These are phyloP conservation scores for Pipa parva DNA, from an alignment of 2,113 vertebrate species.

Conservation along the genomic window DNA sequence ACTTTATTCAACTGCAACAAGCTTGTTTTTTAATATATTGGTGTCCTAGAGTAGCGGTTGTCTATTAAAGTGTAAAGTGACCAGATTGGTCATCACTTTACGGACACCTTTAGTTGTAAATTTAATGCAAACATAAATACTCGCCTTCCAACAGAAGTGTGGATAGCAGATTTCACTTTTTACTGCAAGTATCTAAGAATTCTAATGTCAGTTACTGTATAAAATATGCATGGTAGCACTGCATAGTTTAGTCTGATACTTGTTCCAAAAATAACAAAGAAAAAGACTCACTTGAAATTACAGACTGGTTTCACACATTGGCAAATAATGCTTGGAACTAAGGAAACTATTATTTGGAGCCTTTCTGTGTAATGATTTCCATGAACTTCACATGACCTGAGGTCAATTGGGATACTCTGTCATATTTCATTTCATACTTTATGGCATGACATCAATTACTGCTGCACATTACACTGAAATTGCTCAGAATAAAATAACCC, in stretches of 20 bases:
- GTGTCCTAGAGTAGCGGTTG: too few species aligned
- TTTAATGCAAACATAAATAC: too few species aligned
- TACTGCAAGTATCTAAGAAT: too few species aligned
- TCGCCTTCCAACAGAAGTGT: too few species aligned
- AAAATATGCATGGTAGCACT: background rate
- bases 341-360: conserved; percentile 17
- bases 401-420: conserved; percentile 17
- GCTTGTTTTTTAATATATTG: too few species aligned
- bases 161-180: too few species aligned
- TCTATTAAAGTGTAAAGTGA: too few species aligned
- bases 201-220: background rate
- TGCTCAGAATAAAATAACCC: background rate
- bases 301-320: background rate
- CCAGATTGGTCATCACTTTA: too few species aligned
- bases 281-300: conserved; percentile 14
- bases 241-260: conserved; percentile 17
- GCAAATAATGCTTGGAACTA: conserved; percentile 8
- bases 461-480: background rate
- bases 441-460: conserved; percentile 1
- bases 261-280: conserved; percentile 28
- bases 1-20: too few species aligned
- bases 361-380: conserved; percentile 20
- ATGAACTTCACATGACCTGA: conserved; percentile 17
- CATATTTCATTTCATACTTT: conserved; percentile 9
- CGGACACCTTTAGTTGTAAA: too few species aligned